A percentile compares a stretch with the other conserved stretches of the same genome.
Evolutionary conservation across 2,888 invertebrate genomes (phyloP).

Genomic region (Dryobota labecula): DNA sequence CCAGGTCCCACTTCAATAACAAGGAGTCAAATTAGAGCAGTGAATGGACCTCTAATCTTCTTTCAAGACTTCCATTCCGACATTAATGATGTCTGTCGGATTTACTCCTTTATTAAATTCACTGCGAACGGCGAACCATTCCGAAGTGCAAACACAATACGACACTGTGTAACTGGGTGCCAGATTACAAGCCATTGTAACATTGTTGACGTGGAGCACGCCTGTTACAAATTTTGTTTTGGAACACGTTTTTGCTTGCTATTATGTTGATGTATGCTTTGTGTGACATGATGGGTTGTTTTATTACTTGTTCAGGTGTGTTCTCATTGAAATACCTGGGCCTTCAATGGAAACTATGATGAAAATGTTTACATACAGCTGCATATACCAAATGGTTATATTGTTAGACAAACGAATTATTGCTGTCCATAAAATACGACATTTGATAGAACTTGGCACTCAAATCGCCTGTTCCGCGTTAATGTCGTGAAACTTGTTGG

Average conservation of each 20-base stretch:
- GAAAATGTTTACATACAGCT: not conserved
- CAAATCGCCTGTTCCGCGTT: not conserved
- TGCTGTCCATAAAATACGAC: not conserved
- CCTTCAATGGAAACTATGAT: not conserved
- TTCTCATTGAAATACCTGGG: constrained; percentile 12
- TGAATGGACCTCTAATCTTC: constrained; percentile 75
- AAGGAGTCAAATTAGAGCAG: constrained; percentile 74
- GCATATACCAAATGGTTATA: not conserved
- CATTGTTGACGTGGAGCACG: constrained; percentile 41
- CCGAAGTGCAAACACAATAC: constrained; percentile 61
- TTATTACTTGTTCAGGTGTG: constrained; percentile 37
- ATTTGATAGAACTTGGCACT: not conserved
- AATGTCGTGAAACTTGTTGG: not conserved
- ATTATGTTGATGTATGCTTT: constrained; percentile 38
- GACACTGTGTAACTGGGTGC: constrained; percentile 56
- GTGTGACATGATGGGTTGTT: constrained; percentile 35
- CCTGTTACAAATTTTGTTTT: constrained; percentile 48
- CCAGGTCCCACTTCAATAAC: constrained; percentile 65
- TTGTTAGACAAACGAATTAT: not conserved
- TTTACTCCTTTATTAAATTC: constrained; percentile 74
- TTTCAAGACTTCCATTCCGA: constrained; percentile 71
- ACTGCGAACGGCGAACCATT: constrained; percentile 57
- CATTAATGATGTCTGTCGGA: constrained; percentile 71
- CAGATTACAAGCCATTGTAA: constrained; percentile 56
- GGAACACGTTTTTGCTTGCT: constrained; percentile 52